A percentile compares a stretch with the other conserved stretches of the same genome.
Conservation (phyloP, 2,113 vertebrate genomes). For the Columba livia region DNA sequence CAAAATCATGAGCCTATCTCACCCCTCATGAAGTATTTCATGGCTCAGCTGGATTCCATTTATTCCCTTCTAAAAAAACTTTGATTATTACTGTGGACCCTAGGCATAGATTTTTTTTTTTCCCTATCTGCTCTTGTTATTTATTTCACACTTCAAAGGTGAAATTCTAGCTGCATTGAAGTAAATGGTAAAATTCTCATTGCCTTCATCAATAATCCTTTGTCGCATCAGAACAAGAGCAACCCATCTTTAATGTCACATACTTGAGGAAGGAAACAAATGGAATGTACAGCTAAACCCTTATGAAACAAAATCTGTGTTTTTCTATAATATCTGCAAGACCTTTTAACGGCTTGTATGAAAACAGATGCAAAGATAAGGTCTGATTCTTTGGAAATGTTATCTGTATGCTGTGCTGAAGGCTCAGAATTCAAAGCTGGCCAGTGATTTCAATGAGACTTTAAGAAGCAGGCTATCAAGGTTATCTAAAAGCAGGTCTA, state of each 20-base stretch:
- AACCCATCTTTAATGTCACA: neutral
- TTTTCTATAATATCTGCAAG: neutral
- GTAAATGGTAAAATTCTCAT: neutral
- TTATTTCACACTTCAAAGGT: conserved; percentile 22
- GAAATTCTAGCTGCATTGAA: conserved; percentile 17
- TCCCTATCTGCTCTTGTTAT: neutral
- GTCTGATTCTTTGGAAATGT: neutral
- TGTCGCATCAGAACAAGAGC: neutral
- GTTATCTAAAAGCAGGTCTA: conserved; percentile 27
- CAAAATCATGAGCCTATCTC: neutral
- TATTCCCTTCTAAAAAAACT: neutral
- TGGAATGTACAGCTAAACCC: neutral
- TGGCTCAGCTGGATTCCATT: neutral
- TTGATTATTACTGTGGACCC: neutral
- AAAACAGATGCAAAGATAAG: neutral
- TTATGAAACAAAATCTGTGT: neutral
- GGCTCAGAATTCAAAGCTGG: neutral
- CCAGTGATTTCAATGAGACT: neutral
- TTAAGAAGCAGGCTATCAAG: conserved; percentile 27
- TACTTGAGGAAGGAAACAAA: neutral
- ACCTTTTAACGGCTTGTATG: neutral
- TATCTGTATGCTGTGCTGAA: neutral
- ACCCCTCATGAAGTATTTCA: neutral
- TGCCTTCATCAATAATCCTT: conserved; percentile 33
- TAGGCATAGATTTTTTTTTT: neutral